phyloP scores from a whole-genome alignment of 2,113 vertebrate genomes.

The Uria lomvia region DNA sequence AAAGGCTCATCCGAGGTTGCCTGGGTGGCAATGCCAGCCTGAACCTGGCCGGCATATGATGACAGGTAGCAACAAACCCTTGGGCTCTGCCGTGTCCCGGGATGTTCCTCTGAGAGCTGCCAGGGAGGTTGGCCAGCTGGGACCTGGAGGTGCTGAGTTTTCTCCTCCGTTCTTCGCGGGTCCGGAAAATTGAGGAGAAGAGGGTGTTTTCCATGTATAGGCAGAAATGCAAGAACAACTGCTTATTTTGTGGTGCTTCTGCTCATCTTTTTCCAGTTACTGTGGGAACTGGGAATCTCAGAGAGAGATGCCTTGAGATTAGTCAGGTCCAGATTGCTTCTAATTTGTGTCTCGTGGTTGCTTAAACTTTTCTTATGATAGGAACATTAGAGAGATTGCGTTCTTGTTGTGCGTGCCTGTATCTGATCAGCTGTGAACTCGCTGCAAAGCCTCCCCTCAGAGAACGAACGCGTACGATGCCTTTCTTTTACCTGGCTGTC shows the following conservation, averaged over 20 bases:
- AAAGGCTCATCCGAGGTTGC: neutral
- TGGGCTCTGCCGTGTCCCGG: fast-evolving
- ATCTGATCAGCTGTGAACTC: neutral
- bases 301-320: neutral
- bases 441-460: neutral
- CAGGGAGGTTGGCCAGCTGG: neutral
- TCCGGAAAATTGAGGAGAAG: neutral
- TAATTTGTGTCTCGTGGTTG: neutral
- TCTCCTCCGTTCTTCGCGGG: neutral
- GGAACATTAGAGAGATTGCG: neutral
- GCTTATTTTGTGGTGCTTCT: slow-evolving; percentile 33
- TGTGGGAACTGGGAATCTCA: neutral
- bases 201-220: neutral
- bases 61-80: neutral
- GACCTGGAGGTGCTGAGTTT: neutral
- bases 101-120: neutral
- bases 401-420: neutral
- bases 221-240: neutral
- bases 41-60: fast-evolving
- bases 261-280: neutral
- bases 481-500: neutral
- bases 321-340: neutral
- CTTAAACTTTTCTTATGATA: neutral
- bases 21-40: neutral
- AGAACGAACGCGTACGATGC: neutral